phyloP scores from a whole-genome alignment of 2,797 vertebrate genomes.

The Cygnus olor region DNA sequence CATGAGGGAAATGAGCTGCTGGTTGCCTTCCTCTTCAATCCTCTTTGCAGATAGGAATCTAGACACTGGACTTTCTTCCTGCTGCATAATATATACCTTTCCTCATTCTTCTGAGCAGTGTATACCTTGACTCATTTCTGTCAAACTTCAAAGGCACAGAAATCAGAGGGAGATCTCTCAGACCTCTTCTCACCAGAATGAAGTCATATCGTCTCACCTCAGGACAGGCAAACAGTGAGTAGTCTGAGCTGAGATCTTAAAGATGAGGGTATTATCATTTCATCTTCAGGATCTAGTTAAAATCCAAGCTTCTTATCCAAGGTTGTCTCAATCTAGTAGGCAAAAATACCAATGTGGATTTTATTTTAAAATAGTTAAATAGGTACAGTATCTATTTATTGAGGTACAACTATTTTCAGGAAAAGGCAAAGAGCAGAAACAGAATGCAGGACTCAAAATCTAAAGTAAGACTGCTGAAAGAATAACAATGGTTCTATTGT shows the following conservation, averaged over 20 bases:
- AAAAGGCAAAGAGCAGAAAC: not conserved
- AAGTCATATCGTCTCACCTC: not conserved
- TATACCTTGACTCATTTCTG: conserved; percentile 26
- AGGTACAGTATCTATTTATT: not conserved
- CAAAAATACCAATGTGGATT: not conserved
- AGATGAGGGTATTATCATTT: not conserved
- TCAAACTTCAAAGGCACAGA: conserved; percentile 44
- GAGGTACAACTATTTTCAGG: not conserved
- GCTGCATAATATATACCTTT: conserved; percentile 13
- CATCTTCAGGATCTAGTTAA: not conserved
- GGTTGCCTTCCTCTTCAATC: not conserved
- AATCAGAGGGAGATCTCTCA: not conserved
- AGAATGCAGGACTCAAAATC: not conserved
- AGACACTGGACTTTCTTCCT: not conserved
- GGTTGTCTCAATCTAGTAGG: not conserved
- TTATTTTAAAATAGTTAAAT: not conserved
- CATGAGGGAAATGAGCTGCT: not conserved
- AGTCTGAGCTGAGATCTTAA: not conserved
- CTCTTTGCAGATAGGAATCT: not conserved
- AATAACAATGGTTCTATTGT: not conserved
- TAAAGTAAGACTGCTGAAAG: not conserved
- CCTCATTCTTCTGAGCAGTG: conserved; percentile 35
- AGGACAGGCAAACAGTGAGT: not conserved
- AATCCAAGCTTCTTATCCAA: not conserved
- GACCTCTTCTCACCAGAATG: not conserved